Conservation (phyloP, 2,113 vertebrate genomes). For the Caranx ignobilis region DNA sequence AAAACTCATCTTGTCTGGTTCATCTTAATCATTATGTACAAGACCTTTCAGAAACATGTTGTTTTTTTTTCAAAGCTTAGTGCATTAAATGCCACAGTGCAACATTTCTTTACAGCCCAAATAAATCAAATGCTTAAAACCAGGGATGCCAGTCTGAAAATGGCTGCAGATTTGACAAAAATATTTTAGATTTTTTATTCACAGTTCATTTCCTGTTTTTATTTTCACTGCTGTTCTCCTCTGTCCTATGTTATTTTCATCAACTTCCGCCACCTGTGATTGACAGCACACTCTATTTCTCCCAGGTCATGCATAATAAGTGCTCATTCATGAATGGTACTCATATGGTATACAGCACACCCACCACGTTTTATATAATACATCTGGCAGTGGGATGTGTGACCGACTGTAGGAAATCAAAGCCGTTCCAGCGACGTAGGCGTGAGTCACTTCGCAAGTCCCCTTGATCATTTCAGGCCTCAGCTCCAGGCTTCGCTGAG, state of each 20-base stretch:
- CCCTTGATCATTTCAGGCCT: constrained; percentile 54
- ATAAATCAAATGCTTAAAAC: neutral
- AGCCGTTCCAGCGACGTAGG: constrained; percentile 32
- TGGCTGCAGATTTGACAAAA: neutral
- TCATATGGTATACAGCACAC: constrained; percentile 23
- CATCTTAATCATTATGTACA: constrained; percentile 41
- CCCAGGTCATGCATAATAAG: constrained; percentile 55
- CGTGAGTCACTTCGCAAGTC: constrained; percentile 50
- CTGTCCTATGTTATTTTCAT: neutral
- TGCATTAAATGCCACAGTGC: constrained; percentile 21
- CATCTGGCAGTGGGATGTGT: constrained; percentile 48
- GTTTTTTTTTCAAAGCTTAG: constrained; percentile 17
- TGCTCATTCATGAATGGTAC: constrained; percentile 48
- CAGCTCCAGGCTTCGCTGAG: constrained; percentile 43
- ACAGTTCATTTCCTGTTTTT: neutral
- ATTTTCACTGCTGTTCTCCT: neutral
- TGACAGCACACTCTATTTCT: constrained; percentile 45
- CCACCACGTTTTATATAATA: constrained; percentile 51
- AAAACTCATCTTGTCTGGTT: constrained; percentile 39
- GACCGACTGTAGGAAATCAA: constrained; percentile 58
- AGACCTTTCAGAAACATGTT: constrained; percentile 13
- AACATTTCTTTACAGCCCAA: neutral
- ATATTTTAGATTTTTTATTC: neutral
- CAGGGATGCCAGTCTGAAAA: neutral
- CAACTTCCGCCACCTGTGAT: neutral